Percentiles rank a stretch among this genome's conserved stretches.
These are phyloP conservation scores for Junonia oenone DNA, from an alignment of 2,888 invertebrate species.

Conservation along the genomic window DNA sequence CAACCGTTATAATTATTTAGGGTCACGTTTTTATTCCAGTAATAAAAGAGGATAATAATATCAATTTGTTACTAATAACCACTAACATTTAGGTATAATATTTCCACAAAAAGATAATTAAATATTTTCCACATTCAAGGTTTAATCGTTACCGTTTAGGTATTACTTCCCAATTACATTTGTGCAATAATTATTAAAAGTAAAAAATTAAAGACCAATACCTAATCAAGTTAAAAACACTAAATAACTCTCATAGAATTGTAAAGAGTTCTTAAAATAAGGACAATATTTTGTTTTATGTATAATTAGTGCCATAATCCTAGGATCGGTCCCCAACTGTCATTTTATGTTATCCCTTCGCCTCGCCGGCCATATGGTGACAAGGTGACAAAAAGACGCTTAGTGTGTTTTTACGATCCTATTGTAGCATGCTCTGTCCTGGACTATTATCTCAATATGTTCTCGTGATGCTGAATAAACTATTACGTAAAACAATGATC, in stretches of 20 bases:
- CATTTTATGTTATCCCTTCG: conserved; percentile 11
- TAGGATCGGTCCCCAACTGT: conserved; percentile 25
- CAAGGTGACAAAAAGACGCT: conserved; percentile 19
- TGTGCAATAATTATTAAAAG: no score
- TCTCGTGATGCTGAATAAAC: neutral
- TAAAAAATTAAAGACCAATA: neutral
- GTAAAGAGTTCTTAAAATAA: conserved; percentile 5
- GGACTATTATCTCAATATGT: conserved; percentile 11
- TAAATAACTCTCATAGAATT: neutral
- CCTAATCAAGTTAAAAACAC: no score
- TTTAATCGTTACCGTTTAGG: no score
- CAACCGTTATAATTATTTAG: no score
- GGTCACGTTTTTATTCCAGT: no score
- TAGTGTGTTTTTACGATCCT: conserved; percentile 15
- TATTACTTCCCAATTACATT: no score
- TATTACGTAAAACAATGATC: neutral
- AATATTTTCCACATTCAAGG: no score
- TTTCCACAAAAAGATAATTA: no score
- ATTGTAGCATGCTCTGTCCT: conserved; percentile 9
- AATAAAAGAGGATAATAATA: no score
- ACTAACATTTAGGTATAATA: no score
- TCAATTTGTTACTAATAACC: no score
- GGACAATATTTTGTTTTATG: conserved; percentile 1
- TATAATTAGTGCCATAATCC: conserved; percentile 9
- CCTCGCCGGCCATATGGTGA: conserved; percentile 26